phyloP scores from a whole-genome alignment of 2,113 vertebrate genomes.

The Triplophysa rosa region DNA sequence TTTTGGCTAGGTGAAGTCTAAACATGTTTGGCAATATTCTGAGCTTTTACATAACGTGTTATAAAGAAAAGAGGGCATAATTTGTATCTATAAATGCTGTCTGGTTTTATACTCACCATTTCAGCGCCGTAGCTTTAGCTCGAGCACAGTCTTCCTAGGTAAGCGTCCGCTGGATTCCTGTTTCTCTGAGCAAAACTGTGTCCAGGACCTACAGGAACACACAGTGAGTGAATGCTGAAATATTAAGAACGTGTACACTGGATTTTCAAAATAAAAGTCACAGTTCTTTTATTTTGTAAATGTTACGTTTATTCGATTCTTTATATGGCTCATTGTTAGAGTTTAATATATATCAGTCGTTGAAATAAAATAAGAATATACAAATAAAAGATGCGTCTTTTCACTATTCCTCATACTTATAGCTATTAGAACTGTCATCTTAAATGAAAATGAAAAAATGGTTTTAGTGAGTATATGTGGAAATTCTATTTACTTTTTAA shows the following conservation, averaged over 20 bases:
- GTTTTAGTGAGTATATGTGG: too few relatives aligned
- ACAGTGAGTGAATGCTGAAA: slow-evolving; percentile 14
- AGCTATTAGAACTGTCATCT: too few relatives aligned
- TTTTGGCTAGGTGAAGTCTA: slow-evolving; percentile 22
- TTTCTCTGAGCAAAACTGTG: slow-evolving; percentile 14
- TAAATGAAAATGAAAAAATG: too few relatives aligned
- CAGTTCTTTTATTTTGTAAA: neutral
- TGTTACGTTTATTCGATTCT: too few relatives aligned
- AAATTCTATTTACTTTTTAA: neutral
- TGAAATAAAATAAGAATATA: too few relatives aligned
- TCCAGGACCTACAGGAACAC: neutral
- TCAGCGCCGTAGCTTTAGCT: slow-evolving; percentile 41
- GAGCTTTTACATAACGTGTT: neutral
- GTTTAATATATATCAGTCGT: too few relatives aligned
- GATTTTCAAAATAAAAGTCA: slow-evolving; percentile 53
- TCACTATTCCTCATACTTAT: too few relatives aligned
- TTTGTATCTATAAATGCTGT: neutral
- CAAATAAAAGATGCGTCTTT: too few relatives aligned
- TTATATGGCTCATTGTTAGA: too few relatives aligned
- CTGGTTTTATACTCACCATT: slow-evolving; percentile 51
- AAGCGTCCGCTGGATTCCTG: slow-evolving; percentile 4
- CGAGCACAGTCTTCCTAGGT: slow-evolving; percentile 28
- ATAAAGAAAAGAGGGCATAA: neutral
- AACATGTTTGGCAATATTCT: neutral
- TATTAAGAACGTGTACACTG: neutral